phyloP scores from a whole-genome alignment of 1,140 invertebrate genomes.

The Apis cerana region DNA sequence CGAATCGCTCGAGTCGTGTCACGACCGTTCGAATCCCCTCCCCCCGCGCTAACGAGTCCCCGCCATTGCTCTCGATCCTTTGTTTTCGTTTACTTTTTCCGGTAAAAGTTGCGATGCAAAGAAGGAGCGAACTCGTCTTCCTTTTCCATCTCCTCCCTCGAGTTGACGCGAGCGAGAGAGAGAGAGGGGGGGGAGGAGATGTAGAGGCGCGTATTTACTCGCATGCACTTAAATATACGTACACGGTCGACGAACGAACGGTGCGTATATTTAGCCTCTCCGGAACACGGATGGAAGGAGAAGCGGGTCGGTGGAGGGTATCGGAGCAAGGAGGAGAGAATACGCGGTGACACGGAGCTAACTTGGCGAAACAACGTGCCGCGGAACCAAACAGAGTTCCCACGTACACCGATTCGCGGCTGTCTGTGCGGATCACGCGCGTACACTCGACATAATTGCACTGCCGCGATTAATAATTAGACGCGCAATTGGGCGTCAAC shows the following conservation, averaged over 20 bases:
- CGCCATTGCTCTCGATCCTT: not conserved
- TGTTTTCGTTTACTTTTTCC: not conserved
- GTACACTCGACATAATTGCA: slow-evolving; percentile 74
- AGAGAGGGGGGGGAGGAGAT: not conserved
- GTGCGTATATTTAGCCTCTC: slow-evolving; percentile 53
- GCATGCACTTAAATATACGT: slow-evolving; percentile 27
- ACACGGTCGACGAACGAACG: slow-evolving; percentile 1
- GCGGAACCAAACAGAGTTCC: slow-evolving; percentile 69
- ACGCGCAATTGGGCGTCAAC: slow-evolving; percentile 76
- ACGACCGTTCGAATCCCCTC: not conserved
- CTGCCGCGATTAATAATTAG: slow-evolving; percentile 79
- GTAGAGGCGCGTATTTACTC: not conserved
- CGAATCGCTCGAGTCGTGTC: not conserved
- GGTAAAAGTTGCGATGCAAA: not conserved
- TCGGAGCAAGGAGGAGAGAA: not conserved
- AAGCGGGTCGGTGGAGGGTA: not conserved
- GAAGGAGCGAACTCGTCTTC: no score
- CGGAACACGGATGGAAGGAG: slow-evolving; percentile 40
- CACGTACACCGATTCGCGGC: not conserved
- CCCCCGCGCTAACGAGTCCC: not conserved
- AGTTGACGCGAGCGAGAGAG: no score
- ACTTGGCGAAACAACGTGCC: slow-evolving; percentile 62
- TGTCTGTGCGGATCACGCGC: slow-evolving; percentile 52
- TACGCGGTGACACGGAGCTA: slow-evolving; percentile 42
- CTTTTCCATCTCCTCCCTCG: no score